Evolutionary conservation across 2,113 vertebrate species (phyloP).

Genomic region (Hippocampus guttulatus): DNA sequence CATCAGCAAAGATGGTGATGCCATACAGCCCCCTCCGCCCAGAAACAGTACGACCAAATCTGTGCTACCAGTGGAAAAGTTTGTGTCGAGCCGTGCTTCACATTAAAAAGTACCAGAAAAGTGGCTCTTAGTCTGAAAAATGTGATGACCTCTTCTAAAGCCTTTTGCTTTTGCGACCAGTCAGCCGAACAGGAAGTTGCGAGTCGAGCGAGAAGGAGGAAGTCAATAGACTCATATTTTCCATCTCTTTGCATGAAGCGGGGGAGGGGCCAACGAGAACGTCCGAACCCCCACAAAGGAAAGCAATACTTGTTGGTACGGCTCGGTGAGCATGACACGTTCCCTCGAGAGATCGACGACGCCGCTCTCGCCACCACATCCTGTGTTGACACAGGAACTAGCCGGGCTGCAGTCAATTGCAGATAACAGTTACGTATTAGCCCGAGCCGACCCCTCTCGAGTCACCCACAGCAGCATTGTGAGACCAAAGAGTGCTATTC

Average conservation of each 20-base stretch:
- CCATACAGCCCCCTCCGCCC: too few species aligned
- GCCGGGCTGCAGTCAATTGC: conserved; percentile 60
- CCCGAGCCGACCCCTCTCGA: conserved; percentile 7
- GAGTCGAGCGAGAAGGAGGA: conserved; percentile 43
- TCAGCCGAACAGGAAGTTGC: conserved; percentile 57
- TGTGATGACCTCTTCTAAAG: conserved; percentile 11
- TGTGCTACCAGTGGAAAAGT: too few species aligned
- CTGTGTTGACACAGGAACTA: conserved; percentile 58
- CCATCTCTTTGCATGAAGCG: conserved; percentile 35
- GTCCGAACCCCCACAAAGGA: background rate
- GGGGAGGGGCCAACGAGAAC: conserved; percentile 20
- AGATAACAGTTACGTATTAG: conserved; percentile 18
- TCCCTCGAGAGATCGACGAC: conserved; percentile 5
- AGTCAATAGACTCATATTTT: conserved; percentile 58
- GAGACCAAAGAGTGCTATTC: conserved; percentile 36
- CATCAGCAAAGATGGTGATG: too few species aligned
- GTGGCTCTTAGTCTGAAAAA: background rate
- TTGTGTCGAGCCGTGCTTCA: background rate
- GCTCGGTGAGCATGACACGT: conserved; percentile 13
- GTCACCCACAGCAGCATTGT: conserved; percentile 26
- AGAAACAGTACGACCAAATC: too few species aligned
- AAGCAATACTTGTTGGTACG: background rate
- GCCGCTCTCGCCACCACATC: conserved; percentile 29
- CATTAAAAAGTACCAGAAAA: background rate
- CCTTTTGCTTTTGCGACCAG: conserved; percentile 28